Conservation (phyloP, 2,113 vertebrate species). For the Ammodytes marinus region DNA sequence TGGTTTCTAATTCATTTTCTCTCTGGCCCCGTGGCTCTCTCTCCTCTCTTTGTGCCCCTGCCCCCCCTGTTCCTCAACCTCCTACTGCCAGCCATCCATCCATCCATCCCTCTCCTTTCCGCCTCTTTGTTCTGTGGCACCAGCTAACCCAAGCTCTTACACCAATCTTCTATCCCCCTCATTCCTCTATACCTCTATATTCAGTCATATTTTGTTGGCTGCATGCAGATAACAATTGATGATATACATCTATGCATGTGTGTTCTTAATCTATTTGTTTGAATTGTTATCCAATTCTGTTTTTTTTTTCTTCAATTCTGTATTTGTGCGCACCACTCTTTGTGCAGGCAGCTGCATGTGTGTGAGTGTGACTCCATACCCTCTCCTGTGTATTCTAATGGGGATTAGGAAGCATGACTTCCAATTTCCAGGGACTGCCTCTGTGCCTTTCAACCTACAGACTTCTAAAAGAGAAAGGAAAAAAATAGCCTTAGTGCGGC, state of each 20-base stretch:
- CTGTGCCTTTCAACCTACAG: conserved; percentile 56
- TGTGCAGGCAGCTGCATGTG: conserved; percentile 21
- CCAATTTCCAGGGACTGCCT: conserved; percentile 70
- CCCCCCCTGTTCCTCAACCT: conserved; percentile 26
- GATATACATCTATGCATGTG: conserved; percentile 11
- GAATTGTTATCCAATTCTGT: neutral
- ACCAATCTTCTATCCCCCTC: neutral
- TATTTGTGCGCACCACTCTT: neutral
- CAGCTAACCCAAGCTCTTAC: neutral
- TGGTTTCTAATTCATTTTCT: conserved; percentile 59
- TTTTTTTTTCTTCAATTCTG: neutral
- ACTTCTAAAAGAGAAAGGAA: conserved; percentile 55
- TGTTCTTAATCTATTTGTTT: conserved; percentile 18
- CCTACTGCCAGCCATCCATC: conserved; percentile 31
- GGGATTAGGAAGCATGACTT: conserved; percentile 74
- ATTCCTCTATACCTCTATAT: conserved; percentile 37
- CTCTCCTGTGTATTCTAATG: conserved; percentile 66
- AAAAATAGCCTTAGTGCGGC: conserved; percentile 26
- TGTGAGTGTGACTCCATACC: conserved; percentile 38
- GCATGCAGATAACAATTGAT: conserved; percentile 32
- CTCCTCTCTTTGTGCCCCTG: conserved; percentile 23
- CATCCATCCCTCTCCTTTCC: neutral
- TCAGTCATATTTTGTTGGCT: conserved; percentile 30
- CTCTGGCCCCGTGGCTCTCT: conserved; percentile 56
- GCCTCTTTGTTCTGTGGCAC: conserved; percentile 16